Conservation (phyloP, 2,888 invertebrate species). For the Tineola bisselliella region DNA sequence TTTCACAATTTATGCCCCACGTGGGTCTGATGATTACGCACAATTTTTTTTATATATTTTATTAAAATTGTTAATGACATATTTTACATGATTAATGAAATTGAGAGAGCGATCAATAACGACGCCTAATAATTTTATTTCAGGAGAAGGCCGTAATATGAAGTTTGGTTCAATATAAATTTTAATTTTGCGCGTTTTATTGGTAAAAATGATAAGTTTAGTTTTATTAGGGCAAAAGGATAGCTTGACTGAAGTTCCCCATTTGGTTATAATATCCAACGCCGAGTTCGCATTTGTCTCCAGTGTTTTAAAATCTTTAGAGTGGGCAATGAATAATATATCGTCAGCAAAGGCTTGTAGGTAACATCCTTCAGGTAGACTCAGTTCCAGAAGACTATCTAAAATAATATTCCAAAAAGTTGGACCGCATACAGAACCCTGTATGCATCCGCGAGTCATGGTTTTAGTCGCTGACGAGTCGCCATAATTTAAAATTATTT, state of each 20-base stretch:
- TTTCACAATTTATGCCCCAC: slow-evolving; percentile 19
- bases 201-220: neutral
- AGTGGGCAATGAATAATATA: neutral
- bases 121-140: slow-evolving; percentile 16
- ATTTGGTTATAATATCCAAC: neutral
- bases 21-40: slow-evolving; percentile 16
- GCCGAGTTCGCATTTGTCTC: slow-evolving; percentile 10
- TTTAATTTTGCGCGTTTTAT: slow-evolving; percentile 3
- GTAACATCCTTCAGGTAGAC: neutral
- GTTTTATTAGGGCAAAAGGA: neutral
- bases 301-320: slow-evolving; percentile 3
- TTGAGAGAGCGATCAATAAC: slow-evolving; percentile 15
- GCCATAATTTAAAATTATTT: neutral
- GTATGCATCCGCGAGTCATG: neutral
- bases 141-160: neutral
- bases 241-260: neutral
- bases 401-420: neutral
- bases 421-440: slow-evolving; percentile 2
- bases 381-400: neutral
- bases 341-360: neutral
- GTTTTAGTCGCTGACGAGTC: neutral
- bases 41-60: slow-evolving; percentile 16
- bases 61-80: slow-evolving; percentile 13
- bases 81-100: slow-evolving; percentile 13
- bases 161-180: neutral